Conservation (phyloP, 2,797 vertebrate genomes). For the Sebastes kiyomatsui region DNA sequence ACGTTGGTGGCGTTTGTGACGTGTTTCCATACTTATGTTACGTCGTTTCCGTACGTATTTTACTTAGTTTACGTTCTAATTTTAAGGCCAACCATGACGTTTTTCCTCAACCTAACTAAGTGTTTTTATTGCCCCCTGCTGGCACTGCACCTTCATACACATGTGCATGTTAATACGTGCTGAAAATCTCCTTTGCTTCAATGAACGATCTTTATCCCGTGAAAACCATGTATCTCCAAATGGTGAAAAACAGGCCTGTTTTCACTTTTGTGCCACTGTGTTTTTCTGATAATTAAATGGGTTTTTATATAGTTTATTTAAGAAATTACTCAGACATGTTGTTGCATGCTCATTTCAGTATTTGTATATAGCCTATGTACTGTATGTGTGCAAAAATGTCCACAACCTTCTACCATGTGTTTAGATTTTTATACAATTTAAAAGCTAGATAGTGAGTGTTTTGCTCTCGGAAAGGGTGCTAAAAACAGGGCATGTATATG, state of each 20-base stretch:
- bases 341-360: neutral
- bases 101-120: too few species aligned
- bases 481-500: neutral
- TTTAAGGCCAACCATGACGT: too few species aligned
- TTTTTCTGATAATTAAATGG: neutral
- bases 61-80: too few species aligned
- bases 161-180: neutral
- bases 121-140: too few species aligned
- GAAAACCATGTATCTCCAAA: neutral
- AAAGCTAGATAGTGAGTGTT: neutral
- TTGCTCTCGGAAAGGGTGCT: neutral
- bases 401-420: neutral
- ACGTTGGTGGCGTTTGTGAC: too few species aligned
- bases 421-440: neutral
- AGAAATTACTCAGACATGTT: neutral
- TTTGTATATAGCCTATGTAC: neutral
- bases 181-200: neutral
- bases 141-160: too few species aligned
- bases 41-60: too few species aligned
- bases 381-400: neutral
- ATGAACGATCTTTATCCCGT: neutral
- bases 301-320: neutral
- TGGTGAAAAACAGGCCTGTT: neutral
- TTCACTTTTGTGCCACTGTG: neutral
- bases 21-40: rapidly evolving